Conservation (phyloP, 1,140 invertebrate genomes). For the Leptinotarsa texana region DNA sequence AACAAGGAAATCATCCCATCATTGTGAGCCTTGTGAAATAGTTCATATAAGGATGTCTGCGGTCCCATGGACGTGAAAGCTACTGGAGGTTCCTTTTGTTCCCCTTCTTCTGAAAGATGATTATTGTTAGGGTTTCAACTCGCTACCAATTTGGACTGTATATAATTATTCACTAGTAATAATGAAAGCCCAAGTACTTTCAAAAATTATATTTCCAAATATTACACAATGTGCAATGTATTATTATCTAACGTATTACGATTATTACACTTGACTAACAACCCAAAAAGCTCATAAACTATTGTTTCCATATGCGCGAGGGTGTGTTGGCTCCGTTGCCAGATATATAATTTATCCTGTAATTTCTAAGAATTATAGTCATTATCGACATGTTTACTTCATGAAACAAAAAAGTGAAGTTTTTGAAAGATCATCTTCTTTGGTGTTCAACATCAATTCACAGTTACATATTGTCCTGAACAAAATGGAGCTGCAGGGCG, state of each 20-base stretch:
- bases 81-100: background rate
- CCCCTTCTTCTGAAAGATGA: background rate
- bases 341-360: too few relatives aligned
- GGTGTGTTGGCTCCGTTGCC: too few relatives aligned
- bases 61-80: background rate
- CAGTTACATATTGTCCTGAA: background rate
- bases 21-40: background rate
- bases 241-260: too few relatives aligned
- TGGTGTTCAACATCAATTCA: background rate
- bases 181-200: too few relatives aligned
- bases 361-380: background rate
- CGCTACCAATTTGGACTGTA: too few relatives aligned
- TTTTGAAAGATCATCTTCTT: background rate
- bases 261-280: too few relatives aligned
- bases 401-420: background rate
- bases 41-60: background rate
- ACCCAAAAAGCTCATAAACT: too few relatives aligned
- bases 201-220: too few relatives aligned
- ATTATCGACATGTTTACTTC: background rate
- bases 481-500: background rate
- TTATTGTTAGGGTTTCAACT: background rate
- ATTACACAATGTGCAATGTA: too few relatives aligned
- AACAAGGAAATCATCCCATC: background rate
- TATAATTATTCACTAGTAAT: too few relatives aligned
- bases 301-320: too few relatives aligned